Evolutionary conservation across 2,113 vertebrate genomes (phyloP).

Genomic region (Felis chaus): DNA sequence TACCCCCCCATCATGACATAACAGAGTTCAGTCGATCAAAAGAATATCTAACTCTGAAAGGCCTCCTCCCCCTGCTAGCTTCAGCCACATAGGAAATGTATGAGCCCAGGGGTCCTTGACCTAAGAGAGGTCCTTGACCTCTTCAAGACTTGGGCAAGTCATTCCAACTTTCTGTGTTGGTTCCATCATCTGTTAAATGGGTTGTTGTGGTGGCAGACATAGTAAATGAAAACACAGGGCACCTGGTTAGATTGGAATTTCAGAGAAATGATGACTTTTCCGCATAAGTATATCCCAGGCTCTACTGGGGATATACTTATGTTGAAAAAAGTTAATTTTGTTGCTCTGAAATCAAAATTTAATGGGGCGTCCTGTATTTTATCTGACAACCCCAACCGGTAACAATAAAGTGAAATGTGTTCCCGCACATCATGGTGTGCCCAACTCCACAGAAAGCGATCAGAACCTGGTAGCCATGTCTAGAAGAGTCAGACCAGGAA

Average conservation of each 20-base stretch:
- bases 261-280: neutral
- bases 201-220: neutral
- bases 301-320: neutral
- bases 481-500: neutral
- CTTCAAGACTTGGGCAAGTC: neutral
- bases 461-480: neutral
- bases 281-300: neutral
- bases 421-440: accelerated
- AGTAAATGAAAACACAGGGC: neutral
- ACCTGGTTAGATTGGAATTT: too few species aligned
- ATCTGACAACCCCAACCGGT: neutral
- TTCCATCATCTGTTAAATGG: neutral
- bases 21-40: too few species aligned
- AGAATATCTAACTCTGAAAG: neutral
- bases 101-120: neutral
- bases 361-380: neutral
- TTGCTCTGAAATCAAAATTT: neutral
- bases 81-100: neutral
- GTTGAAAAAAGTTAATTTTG: neutral
- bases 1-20: neutral
- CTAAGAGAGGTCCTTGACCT: neutral
- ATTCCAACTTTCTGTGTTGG: neutral
- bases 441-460: accelerated
- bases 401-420: neutral
- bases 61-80: too few species aligned